Conservation (phyloP, 2,797 vertebrate species). For the Alfaro cultratus region DNA sequence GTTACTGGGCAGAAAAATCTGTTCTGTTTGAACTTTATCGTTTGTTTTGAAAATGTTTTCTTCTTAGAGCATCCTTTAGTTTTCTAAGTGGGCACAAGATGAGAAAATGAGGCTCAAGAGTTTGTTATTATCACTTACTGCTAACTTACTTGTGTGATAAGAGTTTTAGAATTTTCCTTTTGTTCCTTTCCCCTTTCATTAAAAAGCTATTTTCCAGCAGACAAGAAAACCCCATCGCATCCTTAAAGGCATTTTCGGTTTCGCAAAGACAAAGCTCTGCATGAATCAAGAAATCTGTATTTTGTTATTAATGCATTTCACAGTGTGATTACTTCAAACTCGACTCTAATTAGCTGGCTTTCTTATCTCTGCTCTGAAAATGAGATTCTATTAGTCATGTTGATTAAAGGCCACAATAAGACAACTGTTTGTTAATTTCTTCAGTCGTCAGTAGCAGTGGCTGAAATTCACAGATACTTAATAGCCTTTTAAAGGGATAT, state of each 20-base stretch:
- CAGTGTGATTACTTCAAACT: slow-evolving; percentile 25
- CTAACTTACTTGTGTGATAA: slow-evolving; percentile 15
- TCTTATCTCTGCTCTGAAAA: slow-evolving; percentile 33
- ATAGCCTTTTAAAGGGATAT: slow-evolving; percentile 21
- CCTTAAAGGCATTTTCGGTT: background rate
- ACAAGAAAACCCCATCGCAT: background rate
- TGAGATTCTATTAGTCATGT: slow-evolving; percentile 29
- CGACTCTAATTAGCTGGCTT: slow-evolving; percentile 28
- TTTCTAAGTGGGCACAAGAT: slow-evolving; percentile 9
- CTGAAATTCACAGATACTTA: slow-evolving; percentile 16
- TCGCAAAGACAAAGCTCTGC: slow-evolving; percentile 2
- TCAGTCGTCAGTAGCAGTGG: slow-evolving; percentile 10
- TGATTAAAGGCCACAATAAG: slow-evolving; percentile 22
- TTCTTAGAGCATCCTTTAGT: slow-evolving; percentile 9
- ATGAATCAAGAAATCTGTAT: slow-evolving; percentile 27
- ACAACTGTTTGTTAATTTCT: slow-evolving; percentile 14
- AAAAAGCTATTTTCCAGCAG: slow-evolving; percentile 15
- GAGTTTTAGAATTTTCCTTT: background rate
- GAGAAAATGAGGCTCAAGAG: background rate
- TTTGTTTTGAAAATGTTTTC: slow-evolving; percentile 38
- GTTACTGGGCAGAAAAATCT: slow-evolving; percentile 32
- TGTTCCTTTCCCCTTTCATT: no score
- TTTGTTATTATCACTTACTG: slow-evolving; percentile 28
- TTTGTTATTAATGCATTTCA: slow-evolving; percentile 16
- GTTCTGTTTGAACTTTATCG: slow-evolving; percentile 25